Conservation (phyloP, 2,888 invertebrate species). For the Cephus nigrinus region DNA sequence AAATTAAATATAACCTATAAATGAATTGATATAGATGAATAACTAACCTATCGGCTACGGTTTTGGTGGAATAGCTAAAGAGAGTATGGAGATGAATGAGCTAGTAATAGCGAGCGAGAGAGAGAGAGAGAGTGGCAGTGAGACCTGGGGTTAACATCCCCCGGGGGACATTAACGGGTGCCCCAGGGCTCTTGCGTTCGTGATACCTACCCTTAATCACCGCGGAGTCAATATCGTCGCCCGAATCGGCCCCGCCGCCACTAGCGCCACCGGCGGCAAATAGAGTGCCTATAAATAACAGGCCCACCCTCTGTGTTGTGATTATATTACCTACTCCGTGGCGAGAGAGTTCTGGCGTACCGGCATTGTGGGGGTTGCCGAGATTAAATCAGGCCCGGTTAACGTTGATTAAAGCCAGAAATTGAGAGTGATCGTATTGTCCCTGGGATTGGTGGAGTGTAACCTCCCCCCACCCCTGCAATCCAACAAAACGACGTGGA, state of each 20-base stretch:
- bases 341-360: constrained; percentile 34
- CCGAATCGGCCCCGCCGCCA: constrained; percentile 32
- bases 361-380: constrained; percentile 26
- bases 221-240: constrained; percentile 44
- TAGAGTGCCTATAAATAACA: constrained; percentile 64
- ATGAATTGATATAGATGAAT: not conserved
- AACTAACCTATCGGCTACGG: not conserved
- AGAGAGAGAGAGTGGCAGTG: not conserved
- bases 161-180: constrained; percentile 2
- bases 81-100: not conserved
- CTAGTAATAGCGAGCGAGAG: not conserved
- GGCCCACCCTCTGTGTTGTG: constrained; percentile 62
- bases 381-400: constrained; percentile 66
- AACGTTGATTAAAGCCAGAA: constrained; percentile 65
- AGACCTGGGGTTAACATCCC: constrained; percentile 1
- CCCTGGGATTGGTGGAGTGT: not conserved
- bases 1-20: not conserved
- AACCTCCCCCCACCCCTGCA: not conserved
- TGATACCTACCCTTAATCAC: constrained; percentile 39
- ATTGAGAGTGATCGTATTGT: constrained; percentile 63
- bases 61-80: not conserved
- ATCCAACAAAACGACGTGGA: not conserved
- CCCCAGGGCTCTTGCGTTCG: constrained; percentile 27
- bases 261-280: constrained; percentile 35
- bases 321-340: constrained; percentile 60